A percentile compares a stretch with the other conserved stretches of the same genome.
These are phyloP conservation scores for Yoshiicerus persimilis DNA, from an alignment of 1,140 invertebrate genomes.

Conservation along the genomic window DNA sequence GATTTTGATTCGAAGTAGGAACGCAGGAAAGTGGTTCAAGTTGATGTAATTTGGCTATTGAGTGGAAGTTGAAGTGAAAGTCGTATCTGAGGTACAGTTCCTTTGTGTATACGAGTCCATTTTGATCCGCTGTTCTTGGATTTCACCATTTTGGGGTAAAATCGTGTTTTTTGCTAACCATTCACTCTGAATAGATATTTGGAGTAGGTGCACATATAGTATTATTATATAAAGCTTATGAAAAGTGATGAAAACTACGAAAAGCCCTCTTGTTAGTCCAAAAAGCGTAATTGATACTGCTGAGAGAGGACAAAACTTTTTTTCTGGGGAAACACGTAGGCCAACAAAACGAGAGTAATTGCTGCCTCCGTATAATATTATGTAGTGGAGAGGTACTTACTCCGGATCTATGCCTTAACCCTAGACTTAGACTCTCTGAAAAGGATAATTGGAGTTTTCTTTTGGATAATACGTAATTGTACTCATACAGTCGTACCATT, in stretches of 20 bases:
- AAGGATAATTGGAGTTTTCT: neutral
- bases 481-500: neutral
- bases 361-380: neutral
- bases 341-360: neutral
- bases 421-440: neutral
- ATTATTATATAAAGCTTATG: no score
- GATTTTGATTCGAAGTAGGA: neutral
- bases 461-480: neutral
- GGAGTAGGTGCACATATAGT: neutral
- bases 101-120: neutral
- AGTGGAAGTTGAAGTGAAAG: neutral
- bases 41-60: neutral
- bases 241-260: neutral
- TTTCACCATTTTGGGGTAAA: constrained; percentile 8
- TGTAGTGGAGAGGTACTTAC: neutral
- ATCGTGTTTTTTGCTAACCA: neutral
- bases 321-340: neutral
- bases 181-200: neutral
- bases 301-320: neutral
- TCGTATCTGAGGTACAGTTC: neutral
- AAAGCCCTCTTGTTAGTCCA: constrained; percentile 8
- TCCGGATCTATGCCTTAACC: neutral
- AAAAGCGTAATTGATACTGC: constrained; percentile 17
- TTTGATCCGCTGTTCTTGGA: neutral
- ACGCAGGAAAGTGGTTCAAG: neutral